A percentile compares a stretch with the other conserved stretches of the same genome.
These are phyloP conservation scores for Campopleginae sp. DNA, from an alignment of 2,888 invertebrate species.

Conservation along the genomic window DNA sequence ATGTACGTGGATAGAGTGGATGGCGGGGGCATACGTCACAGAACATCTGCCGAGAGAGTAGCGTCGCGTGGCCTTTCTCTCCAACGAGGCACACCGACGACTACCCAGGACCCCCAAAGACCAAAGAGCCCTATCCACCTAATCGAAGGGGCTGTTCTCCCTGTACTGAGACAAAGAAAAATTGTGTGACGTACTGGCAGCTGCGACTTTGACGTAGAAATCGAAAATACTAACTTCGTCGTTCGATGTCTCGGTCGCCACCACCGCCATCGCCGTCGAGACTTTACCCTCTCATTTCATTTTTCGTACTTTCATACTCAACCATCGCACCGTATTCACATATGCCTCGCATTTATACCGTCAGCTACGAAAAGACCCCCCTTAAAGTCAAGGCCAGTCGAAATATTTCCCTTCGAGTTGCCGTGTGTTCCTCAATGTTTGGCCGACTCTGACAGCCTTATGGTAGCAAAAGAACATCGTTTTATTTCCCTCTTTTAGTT, in stretches of 20 bases:
- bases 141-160: conserved; percentile 66
- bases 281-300: conserved; percentile 44
- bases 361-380: conserved; percentile 5
- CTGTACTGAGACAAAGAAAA: conserved; percentile 84
- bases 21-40: conserved; percentile 80
- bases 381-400: conserved; percentile 19
- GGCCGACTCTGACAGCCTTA: not conserved
- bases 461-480: not conserved
- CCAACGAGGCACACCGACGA: conserved; percentile 54
- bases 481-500: not conserved
- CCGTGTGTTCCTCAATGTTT: conserved; percentile 11
- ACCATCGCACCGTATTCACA: conserved; percentile 36
- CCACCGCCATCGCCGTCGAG: conserved; percentile 63
- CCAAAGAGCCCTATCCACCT: conserved; percentile 76
- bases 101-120: conserved; percentile 73
- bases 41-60: conserved; percentile 79
- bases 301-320: conserved; percentile 35
- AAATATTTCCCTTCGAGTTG: conserved; percentile 29
- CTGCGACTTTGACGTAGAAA: conserved; percentile 81
- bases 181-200: conserved; percentile 83
- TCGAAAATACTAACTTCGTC: conserved; percentile 42
- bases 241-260: conserved; percentile 70
- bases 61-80: conserved; percentile 69
- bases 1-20: not conserved
- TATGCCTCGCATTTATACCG: conserved; percentile 33